These are phyloP conservation scores for Pollimyrus isidori DNA, from an alignment of 2,113 vertebrate genomes.

Conservation along the genomic window DNA sequence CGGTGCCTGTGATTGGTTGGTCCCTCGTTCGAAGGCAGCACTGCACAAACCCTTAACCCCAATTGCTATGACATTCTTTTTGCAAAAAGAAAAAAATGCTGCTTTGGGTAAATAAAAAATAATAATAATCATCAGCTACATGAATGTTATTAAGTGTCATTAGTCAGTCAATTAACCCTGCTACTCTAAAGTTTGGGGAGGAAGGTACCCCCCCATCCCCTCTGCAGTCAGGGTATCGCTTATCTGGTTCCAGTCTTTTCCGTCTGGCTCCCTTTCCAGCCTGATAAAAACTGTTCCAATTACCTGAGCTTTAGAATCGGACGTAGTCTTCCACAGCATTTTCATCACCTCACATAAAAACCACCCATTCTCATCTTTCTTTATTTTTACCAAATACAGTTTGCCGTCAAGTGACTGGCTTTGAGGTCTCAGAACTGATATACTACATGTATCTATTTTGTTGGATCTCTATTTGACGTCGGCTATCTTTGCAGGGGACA, in stretches of 20 bases:
- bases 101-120: background rate
- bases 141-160: background rate
- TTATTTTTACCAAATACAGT: background rate
- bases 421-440: background rate
- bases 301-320: background rate
- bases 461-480: background rate
- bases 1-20: background rate
- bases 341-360: background rate
- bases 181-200: background rate
- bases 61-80: background rate
- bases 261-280: background rate
- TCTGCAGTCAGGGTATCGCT: background rate
- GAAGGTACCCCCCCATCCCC: background rate
- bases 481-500: background rate
- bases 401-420: background rate
- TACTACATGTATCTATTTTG: background rate
- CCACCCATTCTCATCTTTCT: background rate
- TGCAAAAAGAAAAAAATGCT: background rate
- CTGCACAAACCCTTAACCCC: background rate
- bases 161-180: background rate
- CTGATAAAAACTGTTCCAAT: background rate
- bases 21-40: background rate
- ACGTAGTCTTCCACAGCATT: background rate
- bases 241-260: background rate
- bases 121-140: background rate